Evolutionary conservation across 1,140 invertebrate species (phyloP), one percentile per base, ranked within the genome.

Genomic region (Drosophila sucinea): DNA sequence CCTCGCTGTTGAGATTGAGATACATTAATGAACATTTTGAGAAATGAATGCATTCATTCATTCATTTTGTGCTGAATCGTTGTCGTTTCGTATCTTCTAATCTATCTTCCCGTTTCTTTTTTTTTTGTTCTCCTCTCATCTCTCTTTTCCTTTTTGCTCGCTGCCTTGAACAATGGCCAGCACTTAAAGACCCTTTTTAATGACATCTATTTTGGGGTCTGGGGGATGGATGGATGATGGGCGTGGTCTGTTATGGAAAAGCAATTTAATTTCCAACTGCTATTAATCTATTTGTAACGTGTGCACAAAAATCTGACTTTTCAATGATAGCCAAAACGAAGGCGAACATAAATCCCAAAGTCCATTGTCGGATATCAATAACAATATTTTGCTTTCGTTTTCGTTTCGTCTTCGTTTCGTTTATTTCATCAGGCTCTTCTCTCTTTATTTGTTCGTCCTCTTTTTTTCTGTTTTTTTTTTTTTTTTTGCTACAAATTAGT

Each of bases 401-500:
- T 17, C 58, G 11, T 17, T 41, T 41, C 11, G 11, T n/a, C 4
- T 41, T 25, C 60, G 44, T 51, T 51, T 27, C 44, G 44, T 51
- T 17, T 27, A 51, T 51, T 51, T 51, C 44, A 51, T 51, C 44
- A 27, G 44, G 23, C 25, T 51, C 44, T 51, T 51, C 7, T 51
- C 44, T 23, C 5, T 23, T 79, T 83, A 63, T 77, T 67, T 38
- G 55, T 29, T 44, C 61, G 23, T 40, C 60, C 54, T 35, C 35
- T 58, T 32, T 58, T 3, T 23, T 57, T 7, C 35, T 33, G 25
- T 1, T 29, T 25, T 8, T 29, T 17, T 5, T 35, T 40, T 41
- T 81, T 63, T 70, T 63, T 67, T 47, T 67, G 82, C 67, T 67
- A 79, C 79, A 86, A 86, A 86, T 86, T 86, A 86, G 83, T 86